Evolutionary conservation across 2,113 vertebrate species (phyloP).

Genomic region (Grammomys surdaster): DNA sequence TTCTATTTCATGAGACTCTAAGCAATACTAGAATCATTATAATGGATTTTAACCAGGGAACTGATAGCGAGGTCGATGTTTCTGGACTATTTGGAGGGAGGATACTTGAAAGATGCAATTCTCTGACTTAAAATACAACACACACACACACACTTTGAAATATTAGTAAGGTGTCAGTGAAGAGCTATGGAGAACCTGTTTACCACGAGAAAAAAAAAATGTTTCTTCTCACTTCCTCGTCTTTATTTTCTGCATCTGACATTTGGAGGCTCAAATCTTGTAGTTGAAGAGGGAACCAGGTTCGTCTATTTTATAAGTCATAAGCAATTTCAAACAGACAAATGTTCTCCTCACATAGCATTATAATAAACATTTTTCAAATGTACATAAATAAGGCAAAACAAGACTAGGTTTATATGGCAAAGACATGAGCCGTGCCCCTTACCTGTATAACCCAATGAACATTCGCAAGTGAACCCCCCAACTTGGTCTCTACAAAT

Average conservation of each 20-base stretch:
- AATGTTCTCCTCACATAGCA: not conserved
- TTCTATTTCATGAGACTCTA: not conserved
- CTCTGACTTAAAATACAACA: not conserved
- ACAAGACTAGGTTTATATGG: not conserved
- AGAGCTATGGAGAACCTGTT: not conserved
- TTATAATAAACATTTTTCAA: not conserved
- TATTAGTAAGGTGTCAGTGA: not conserved
- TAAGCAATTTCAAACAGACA: not conserved
- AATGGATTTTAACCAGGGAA: not conserved
- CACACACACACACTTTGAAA: not conserved
- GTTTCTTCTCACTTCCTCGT: not conserved
- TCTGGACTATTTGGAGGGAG: not conserved
- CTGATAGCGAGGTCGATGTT: not conserved
- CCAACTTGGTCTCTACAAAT: conserved; percentile 92
- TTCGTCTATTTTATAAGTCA: not conserved
- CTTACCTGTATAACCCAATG: conserved; percentile 93
- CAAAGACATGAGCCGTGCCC: not conserved
- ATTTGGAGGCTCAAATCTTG: not conserved
- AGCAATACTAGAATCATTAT: not conserved
- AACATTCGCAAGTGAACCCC: conserved; percentile 94
- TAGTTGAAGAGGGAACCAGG: not conserved
- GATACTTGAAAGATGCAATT: not conserved
- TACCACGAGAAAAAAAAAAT: not conserved
- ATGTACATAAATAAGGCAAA: not conserved
- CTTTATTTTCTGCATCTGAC: not conserved